A percentile compares a stretch with the other conserved stretches of the same genome.
phyloP scores from a whole-genome alignment of 2,888 invertebrate genomes.

The Ariolimax columbianus region DNA sequence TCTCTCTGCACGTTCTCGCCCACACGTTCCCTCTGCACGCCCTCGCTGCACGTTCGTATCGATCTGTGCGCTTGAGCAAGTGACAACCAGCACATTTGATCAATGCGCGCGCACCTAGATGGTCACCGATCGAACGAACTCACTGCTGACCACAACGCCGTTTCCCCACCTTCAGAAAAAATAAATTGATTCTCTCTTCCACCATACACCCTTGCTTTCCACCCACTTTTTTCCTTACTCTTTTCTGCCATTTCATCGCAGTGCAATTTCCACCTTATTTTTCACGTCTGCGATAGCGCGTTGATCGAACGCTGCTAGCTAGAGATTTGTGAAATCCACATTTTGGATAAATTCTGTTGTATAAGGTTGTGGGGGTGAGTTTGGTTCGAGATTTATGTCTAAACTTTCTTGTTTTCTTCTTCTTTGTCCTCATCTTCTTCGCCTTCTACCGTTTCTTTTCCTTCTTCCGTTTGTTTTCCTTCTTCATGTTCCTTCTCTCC shows the following conservation, averaged over 20 bases:
- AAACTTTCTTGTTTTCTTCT: too few species aligned
- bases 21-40: neutral
- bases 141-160: neutral
- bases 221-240: neutral
- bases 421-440: too few species aligned
- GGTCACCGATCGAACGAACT: neutral
- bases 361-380: too few species aligned
- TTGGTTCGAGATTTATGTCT: too few species aligned
- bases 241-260: too few species aligned
- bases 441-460: too few species aligned
- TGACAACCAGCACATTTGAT: neutral
- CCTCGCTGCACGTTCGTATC: neutral
- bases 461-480: constrained; percentile 9
- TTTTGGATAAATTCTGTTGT: too few species aligned
- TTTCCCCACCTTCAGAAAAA: neutral
- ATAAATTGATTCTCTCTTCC: neutral
- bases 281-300: too few species aligned
- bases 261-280: too few species aligned
- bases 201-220: neutral
- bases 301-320: neutral
- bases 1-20: neutral
- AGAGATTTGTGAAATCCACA: too few species aligned
- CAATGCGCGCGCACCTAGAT: neutral
- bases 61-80: neutral
- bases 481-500: neutral